Conservation (phyloP, 1,140 invertebrate genomes). For the Sycobia sp. region DNA sequence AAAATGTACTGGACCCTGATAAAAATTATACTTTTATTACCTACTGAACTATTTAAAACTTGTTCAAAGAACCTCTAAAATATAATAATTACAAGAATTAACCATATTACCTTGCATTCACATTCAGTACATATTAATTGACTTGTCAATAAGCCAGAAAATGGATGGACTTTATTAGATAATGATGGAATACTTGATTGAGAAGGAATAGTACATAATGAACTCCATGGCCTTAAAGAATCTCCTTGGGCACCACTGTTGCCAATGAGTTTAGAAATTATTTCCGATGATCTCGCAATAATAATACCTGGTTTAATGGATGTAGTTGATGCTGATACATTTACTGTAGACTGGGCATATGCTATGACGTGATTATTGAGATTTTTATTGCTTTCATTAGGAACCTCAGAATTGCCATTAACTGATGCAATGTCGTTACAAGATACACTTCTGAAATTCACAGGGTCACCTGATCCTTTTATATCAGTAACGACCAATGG, state of each 20-base stretch:
- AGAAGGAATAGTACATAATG: conserved; percentile 49
- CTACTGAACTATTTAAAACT: conserved; percentile 5
- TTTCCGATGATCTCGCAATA: conserved; percentile 54
- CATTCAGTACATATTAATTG: conserved; percentile 83
- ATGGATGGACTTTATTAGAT: conserved; percentile 66
- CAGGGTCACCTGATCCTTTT: conserved; percentile 46
- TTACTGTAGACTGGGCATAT: conserved; percentile 48
- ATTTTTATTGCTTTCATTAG: conserved; percentile 47
- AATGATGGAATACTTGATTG: conserved; percentile 40
- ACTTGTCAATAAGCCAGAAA: conserved; percentile 82
- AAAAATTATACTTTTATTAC: conserved; percentile 41
- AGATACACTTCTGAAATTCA: conserved; percentile 54
- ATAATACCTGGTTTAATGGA: conserved; percentile 54
- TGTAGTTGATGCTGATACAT: conserved; percentile 36
- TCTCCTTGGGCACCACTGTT: conserved; percentile 37
- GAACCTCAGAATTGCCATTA: conserved; percentile 33
- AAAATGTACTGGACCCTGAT: conserved; percentile 79
- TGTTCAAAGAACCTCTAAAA: too few relatives aligned
- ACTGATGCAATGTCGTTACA: conserved; percentile 54
- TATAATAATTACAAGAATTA: conserved; percentile 21
- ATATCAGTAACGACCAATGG: conserved; percentile 41
- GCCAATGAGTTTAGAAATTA: conserved; percentile 41
- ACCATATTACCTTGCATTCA: conserved; percentile 71
- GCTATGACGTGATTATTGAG: conserved; percentile 43
- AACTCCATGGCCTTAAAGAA: conserved; percentile 49